Evolutionary conservation across 1,140 invertebrate genomes (phyloP).

Genomic region (Drosophila miranda): DNA sequence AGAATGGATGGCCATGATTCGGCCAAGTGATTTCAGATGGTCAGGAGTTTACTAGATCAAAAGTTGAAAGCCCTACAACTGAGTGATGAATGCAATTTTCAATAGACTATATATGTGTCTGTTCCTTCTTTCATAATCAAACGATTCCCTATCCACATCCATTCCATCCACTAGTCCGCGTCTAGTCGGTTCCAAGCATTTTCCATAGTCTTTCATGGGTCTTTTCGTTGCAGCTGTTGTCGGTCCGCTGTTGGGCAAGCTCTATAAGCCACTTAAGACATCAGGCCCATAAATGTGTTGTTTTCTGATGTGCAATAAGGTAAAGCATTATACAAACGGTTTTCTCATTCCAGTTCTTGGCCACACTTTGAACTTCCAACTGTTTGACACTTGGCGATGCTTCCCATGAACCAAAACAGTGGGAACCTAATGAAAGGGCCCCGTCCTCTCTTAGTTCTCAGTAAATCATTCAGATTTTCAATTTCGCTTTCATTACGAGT

Average conservation of each 20-base stretch:
- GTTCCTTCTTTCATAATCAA: conserved; percentile 31
- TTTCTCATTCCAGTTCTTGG: conserved; percentile 47
- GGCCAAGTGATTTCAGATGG: conserved; percentile 37
- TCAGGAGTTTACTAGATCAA: conserved; percentile 52
- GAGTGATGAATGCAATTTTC: conserved; percentile 44
- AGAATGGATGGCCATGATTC: background rate
- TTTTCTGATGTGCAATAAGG: conserved; percentile 24
- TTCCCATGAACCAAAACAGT: conserved; percentile 2
- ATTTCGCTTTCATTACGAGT: conserved; percentile 4
- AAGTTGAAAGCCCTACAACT: conserved; percentile 43
- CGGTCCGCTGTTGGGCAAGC: conserved; percentile 27
- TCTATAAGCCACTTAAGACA: conserved; percentile 51
- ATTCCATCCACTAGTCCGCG: conserved; percentile 27
- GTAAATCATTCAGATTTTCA: conserved; percentile 9
- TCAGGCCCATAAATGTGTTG: conserved; percentile 23
- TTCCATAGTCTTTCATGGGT: background rate
- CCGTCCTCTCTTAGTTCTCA: conserved; percentile 3
- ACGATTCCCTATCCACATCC: background rate
- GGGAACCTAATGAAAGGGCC: conserved; percentile 19
- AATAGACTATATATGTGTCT: conserved; percentile 9
- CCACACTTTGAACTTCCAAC: conserved; percentile 46
- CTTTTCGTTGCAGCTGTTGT: conserved; percentile 13
- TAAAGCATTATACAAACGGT: conserved; percentile 35
- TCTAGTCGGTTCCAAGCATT: conserved; percentile 25
- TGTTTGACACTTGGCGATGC: conserved; percentile 28